Conservation (phyloP, 1,140 invertebrate genomes). For the Triops cancriformis region DNA sequence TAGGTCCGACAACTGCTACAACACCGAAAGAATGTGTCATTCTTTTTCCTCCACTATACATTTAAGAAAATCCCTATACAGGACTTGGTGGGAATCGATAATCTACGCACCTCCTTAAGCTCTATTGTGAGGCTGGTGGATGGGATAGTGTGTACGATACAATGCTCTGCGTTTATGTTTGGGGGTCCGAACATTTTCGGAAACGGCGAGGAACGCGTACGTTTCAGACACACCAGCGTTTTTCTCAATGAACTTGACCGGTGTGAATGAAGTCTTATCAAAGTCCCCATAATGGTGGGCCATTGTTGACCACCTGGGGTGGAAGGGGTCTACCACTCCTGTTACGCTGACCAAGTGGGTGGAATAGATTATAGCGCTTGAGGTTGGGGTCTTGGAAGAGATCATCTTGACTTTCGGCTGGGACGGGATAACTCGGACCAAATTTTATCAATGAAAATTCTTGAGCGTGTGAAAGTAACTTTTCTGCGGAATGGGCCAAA, state of each 20-base stretch:
- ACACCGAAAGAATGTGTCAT: background rate
- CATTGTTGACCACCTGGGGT: constrained; percentile 9
- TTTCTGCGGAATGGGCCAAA: background rate
- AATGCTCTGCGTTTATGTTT: background rate
- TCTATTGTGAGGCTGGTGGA: background rate
- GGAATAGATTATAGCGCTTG: background rate
- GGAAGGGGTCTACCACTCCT: constrained; percentile 8
- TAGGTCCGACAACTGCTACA: background rate
- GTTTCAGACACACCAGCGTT: background rate
- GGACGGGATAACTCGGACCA: background rate
- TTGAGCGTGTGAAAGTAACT: background rate
- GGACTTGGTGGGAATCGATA: background rate
- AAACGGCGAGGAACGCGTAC: background rate
- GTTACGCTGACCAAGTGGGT: background rate
- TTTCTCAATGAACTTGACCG: background rate
- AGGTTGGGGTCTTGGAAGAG: background rate
- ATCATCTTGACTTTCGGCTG: background rate
- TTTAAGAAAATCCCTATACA: background rate
- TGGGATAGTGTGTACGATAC: background rate
- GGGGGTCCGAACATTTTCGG: background rate
- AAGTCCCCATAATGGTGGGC: background rate
- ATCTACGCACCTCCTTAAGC: background rate
- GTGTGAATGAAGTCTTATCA: background rate
- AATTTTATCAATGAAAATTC: background rate
- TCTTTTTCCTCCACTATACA: background rate